A percentile compares a stretch with the other conserved stretches of the same genome.
Conservation (phyloP, 2,113 vertebrate genomes). For the Alces alces region DNA sequence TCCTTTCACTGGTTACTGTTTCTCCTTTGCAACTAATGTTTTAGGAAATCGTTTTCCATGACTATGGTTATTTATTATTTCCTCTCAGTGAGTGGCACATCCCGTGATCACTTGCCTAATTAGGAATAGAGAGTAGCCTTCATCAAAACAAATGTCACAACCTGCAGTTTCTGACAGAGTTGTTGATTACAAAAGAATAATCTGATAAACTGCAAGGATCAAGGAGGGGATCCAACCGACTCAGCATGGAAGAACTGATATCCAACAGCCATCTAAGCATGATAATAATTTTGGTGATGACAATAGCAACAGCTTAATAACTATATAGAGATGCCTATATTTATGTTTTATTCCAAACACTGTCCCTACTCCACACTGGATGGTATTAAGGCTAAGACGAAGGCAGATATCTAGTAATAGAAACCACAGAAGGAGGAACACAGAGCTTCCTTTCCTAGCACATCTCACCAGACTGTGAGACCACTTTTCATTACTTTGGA, state of each 20-base stretch:
- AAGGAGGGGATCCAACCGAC: no score
- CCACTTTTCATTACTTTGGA: background rate
- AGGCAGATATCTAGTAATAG: background rate
- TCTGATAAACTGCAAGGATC: background rate
- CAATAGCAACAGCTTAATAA: background rate
- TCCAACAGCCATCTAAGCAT: background rate
- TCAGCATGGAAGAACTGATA: background rate
- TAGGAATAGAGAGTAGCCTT: slow-evolving; percentile 54
- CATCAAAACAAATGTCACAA: slow-evolving; percentile 3
- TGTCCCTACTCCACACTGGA: background rate
- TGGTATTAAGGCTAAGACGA: accelerated
- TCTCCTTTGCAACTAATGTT: slow-evolving; percentile 68
- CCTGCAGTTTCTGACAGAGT: background rate
- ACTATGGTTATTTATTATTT: slow-evolving; percentile 78
- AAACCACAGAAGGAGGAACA: background rate
- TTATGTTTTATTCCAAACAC: background rate
- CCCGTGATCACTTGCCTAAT: slow-evolving; percentile 67
- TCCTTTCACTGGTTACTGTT: slow-evolving; percentile 67
- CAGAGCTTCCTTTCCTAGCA: background rate
- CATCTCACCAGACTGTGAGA: background rate
- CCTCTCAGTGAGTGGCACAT: slow-evolving; percentile 71
- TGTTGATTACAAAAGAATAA: background rate
- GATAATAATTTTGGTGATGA: background rate
- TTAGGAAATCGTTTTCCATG: slow-evolving; percentile 74
- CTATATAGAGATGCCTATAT: background rate